Evolutionary conservation across 1,140 invertebrate species (phyloP).

Genomic region (Phortica variegata): DNA sequence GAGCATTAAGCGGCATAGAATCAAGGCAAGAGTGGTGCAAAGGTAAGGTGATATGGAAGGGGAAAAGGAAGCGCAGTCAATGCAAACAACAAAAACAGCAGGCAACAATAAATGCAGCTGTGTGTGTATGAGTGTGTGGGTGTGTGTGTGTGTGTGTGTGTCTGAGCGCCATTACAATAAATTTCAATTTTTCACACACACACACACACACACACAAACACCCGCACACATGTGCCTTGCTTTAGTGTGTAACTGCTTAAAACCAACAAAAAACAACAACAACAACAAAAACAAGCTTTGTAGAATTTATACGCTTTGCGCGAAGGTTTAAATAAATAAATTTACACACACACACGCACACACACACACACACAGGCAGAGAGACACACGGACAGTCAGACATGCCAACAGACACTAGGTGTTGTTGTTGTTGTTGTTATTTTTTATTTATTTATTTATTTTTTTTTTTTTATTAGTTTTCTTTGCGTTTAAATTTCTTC

Average conservation of each 20-base stretch:
- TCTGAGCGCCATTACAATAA: slow-evolving; percentile 45
- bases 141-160: slow-evolving; percentile 9
- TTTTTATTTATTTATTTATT: too few species aligned
- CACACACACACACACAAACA: neutral
- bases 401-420: too few species aligned
- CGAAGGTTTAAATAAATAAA: slow-evolving; percentile 50
- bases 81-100: slow-evolving; percentile 8
- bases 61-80: too few species aligned
- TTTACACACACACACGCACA: slow-evolving; percentile 21
- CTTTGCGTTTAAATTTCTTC: too few species aligned
- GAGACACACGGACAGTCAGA: too few species aligned
- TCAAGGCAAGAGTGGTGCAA: too few species aligned
- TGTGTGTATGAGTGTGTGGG: slow-evolving; percentile 1
- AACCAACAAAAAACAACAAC: slow-evolving; percentile 14
- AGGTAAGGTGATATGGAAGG: too few species aligned
- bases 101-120: too few species aligned
- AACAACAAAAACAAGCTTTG: slow-evolving; percentile 40
- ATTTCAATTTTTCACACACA: slow-evolving; percentile 48
- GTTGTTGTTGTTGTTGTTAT: too few species aligned
- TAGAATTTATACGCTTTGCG: slow-evolving; percentile 45
- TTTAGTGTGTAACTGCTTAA: slow-evolving; percentile 17
- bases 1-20: too few species aligned
- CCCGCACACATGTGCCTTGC: slow-evolving; percentile 2
- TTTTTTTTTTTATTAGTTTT: too few species aligned
- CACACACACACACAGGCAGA: slow-evolving; percentile 4